Percentiles rank a stretch among this genome's conserved stretches.
phyloP scores from a whole-genome alignment of 64 coral and sea anemone genomes.

The Pachyseris speciosa region DNA sequence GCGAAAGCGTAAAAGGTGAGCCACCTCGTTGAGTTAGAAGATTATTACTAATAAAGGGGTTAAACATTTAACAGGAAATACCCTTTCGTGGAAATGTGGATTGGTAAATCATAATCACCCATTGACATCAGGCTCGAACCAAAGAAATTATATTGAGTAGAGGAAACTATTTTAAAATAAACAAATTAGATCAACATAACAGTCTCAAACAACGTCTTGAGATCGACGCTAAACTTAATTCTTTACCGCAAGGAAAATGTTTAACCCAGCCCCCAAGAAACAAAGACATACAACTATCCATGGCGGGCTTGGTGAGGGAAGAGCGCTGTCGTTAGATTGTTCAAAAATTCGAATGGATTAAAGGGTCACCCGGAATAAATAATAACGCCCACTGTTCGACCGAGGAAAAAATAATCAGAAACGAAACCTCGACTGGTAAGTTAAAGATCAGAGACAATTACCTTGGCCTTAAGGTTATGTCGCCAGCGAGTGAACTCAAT shows the following conservation, averaged over 20 bases:
- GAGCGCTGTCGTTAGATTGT: background rate
- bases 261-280: too few species aligned
- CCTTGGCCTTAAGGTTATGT: background rate
- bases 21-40: too few species aligned
- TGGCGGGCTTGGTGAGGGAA: background rate
- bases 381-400: background rate
- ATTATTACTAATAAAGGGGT: too few species aligned
- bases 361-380: background rate
- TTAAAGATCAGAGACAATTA: background rate
- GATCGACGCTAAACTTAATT: too few species aligned
- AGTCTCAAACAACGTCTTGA: background rate
- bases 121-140: background rate
- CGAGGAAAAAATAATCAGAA: background rate
- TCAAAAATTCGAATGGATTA: background rate
- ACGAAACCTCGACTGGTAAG: background rate
- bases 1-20: too few species aligned
- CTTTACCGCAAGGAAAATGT: too few species aligned
- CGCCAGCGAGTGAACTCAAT: background rate
- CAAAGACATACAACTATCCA: background rate
- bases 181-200: background rate
- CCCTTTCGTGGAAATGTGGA: background rate
- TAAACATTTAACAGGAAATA: too few species aligned
- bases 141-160: background rate
- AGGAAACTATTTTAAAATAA: constrained; percentile 22
- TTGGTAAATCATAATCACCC: background rate